Base-by-base conservation (phyloP, 2,797 vertebrate species). In the Numenius phaeopus region DNA sequence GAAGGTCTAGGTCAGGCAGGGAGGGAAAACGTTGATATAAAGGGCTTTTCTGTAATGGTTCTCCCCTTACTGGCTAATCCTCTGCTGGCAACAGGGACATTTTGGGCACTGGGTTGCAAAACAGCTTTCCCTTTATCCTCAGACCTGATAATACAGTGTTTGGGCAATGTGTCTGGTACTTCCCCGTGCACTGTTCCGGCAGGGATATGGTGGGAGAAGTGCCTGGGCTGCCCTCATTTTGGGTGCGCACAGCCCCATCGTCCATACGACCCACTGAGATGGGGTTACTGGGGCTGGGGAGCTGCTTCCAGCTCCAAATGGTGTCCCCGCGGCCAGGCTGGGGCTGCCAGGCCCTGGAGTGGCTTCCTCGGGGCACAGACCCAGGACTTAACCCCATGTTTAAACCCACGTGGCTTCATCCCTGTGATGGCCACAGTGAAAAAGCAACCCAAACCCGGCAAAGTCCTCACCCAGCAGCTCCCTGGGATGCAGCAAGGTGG, bases 311-410 rank as follows among this genome's bases (percentile, higher is more conserved):
- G 23, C 44, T 90, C 42, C 49, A 64, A 2, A 21, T 6, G 19
- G 19, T n/a, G 29, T 47, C 30, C 26, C 47, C 4, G 5, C 12
- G 5, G 30, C 18, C 0, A 0, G n/a, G 14, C 14, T 65, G 52
- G 39, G n/a, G 46, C n/a, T 82, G 42, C 23, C 76, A 93, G 57
- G 10, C 24, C 14, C 42, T 58, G 55, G 9, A 18, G 32, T n/a
- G 9, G 49, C 37, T 80, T 83, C 9, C 54, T 19, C 0, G 3
- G 54, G 47, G 12, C 44, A 64, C 26, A 86, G 72, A 72, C 11
- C 23, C 3, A 72, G 58, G 21, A 34, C 30, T 52, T 50, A 47
- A 72, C 11, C 16, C 27, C 17, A 1, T 5, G 14, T 34, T 54
- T 72, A 71, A 83, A 76, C 9, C 15, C 32, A 18, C 50, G 52